Evolutionary conservation across 2,888 invertebrate species (phyloP), one percentile per base, ranked within the genome.

Genomic region (Patella caerulea): DNA sequence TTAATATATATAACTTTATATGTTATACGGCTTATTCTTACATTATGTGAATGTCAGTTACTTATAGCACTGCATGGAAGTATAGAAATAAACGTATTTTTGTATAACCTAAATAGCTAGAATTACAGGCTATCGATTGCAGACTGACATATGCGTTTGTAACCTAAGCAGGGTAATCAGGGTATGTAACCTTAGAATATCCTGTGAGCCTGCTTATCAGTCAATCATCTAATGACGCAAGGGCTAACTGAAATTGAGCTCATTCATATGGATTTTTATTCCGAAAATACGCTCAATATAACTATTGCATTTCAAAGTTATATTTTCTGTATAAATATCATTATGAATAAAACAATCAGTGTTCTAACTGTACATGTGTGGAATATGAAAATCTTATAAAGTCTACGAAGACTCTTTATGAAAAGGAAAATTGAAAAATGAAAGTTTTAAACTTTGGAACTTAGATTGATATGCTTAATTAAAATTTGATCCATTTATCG

Each of bases 161-260:
- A 65, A 65, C 24, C 24, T 24, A 14, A 65, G 19, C 19, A 65
- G 65, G 65, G 65, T 65, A 65, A 65, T 65, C 65, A 65, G 19
- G 65, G 65, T 65, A 12, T 65, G 65, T 65, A 65, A 65, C 65
- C 65, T 65, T 24, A 65, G 65, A 65, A 65, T 65, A 65, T 65
- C 65, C 65, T 65, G 65, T 65, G 65, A 65, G 65, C 65, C 65
- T 65, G 65, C 65, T 65, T 65, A 65, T 65, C 65, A 65, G 65
- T 65, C 65, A 65, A 65, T 65, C 65, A 65, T 65, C 65, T 65
- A 65, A 65, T 65, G 65, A 65, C 65, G 65, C 65, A 65, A 65
- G 65, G 65, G 65, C 65, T 24, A 65, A 65, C 65, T 65, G 65
- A 65, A 65, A 65, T 65, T 65, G 65, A 65, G 65, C 65, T 65